phyloP scores from a whole-genome alignment of 2,888 invertebrate species.

The Omphaloscelis lunosa region DNA sequence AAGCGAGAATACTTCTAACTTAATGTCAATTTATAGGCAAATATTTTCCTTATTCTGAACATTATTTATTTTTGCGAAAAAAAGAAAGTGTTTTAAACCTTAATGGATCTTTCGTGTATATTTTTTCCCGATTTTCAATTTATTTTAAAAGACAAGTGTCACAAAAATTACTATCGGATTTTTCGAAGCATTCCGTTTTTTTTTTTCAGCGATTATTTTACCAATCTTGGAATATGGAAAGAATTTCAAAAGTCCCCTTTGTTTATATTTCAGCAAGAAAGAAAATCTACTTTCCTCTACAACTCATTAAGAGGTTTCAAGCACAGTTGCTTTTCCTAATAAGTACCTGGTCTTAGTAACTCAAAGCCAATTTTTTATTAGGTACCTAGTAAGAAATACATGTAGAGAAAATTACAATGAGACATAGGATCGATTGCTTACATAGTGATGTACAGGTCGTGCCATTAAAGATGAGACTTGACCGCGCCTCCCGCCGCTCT shows the following conservation, averaged over 20 bases:
- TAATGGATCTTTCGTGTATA: conserved; percentile 23
- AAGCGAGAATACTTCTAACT: background rate
- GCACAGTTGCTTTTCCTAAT: background rate
- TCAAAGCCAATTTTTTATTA: background rate
- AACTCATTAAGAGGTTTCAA: background rate
- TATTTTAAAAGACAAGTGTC: background rate
- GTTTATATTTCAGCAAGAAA: background rate
- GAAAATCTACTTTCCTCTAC: background rate
- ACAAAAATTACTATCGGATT: background rate
- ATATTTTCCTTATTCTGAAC: background rate
- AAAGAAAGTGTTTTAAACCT: background rate
- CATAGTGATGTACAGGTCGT: too few species aligned
- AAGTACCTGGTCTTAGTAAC: background rate
- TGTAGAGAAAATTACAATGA: background rate
- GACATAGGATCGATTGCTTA: too few species aligned
- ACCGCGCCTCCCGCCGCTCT: too few species aligned
- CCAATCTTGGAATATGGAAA: background rate
- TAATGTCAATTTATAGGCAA: background rate
- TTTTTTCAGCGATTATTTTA: background rate
- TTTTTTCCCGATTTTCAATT: background rate
- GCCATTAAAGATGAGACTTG: too few species aligned
- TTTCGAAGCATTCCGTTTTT: background rate
- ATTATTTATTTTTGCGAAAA: background rate
- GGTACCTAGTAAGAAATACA: background rate
- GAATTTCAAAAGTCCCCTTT: background rate